Percentiles rank a stretch among this genome's conserved stretches.
Evolutionary conservation across 2,888 invertebrate species (phyloP).

Genomic region (Nomada flava): DNA sequence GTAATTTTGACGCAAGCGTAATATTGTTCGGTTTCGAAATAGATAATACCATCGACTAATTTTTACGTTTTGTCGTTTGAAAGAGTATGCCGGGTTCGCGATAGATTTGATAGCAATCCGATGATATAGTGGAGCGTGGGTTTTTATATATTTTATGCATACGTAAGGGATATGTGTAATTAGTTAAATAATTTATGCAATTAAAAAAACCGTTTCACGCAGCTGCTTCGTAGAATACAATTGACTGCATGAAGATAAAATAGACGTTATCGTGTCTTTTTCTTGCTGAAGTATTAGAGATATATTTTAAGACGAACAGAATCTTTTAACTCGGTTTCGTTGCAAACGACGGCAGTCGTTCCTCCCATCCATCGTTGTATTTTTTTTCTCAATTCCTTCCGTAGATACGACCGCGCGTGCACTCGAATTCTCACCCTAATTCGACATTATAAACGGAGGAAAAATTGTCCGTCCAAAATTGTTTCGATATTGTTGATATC

Average conservation of each 20-base stretch:
- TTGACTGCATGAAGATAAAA: background rate
- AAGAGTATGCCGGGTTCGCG: background rate
- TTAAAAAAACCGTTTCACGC: background rate
- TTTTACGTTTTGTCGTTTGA: background rate
- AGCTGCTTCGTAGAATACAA: constrained; percentile 4
- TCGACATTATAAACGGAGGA: background rate
- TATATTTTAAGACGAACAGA: background rate
- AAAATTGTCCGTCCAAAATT: constrained; percentile 20
- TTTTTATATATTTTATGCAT: constrained; percentile 26
- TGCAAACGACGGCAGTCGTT: constrained; percentile 44
- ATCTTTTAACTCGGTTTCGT: background rate
- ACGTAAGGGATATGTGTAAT: constrained; percentile 3
- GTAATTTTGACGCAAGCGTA: too few relatives aligned
- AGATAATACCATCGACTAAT: constrained; percentile 4
- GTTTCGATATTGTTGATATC: background rate
- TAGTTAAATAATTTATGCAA: background rate
- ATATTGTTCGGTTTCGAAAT: background rate
- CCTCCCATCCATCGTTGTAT: constrained; percentile 48
- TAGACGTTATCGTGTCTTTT: too few relatives aligned
- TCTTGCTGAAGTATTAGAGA: too few relatives aligned
- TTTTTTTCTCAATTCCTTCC: constrained; percentile 17
- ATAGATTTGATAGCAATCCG: background rate
- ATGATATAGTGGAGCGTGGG: background rate
- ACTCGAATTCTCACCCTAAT: background rate
- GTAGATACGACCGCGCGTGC: constrained; percentile 52